Evolutionary conservation across 1,140 invertebrate genomes (phyloP).

Genomic region (Chironomus striatipennis): DNA sequence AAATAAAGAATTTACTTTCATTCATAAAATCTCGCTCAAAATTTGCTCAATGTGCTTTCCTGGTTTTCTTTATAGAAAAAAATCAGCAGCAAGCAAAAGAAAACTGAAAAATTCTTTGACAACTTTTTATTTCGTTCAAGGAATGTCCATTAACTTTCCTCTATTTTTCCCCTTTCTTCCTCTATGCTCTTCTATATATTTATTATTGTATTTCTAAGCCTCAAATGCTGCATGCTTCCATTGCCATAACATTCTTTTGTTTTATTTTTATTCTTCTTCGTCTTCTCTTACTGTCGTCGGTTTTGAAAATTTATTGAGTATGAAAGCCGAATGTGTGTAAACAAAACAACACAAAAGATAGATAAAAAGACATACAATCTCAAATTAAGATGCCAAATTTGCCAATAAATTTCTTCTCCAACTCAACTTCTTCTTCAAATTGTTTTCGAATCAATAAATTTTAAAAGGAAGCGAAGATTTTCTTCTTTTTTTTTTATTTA

Average conservation of each 20-base stretch:
- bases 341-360: background rate
- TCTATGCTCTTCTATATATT: background rate
- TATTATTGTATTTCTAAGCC: background rate
- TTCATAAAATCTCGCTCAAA: no score
- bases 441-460: slow-evolving; percentile 2
- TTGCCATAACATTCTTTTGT: background rate
- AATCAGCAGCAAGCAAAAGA: no score
- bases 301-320: slow-evolving; percentile 20
- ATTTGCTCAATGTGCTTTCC: no score
- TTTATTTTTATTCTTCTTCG: background rate
- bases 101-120: background rate
- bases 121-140: background rate
- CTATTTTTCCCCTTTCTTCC: background rate
- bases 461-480: background rate
- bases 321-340: slow-evolving; percentile 15
- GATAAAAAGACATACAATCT: background rate
- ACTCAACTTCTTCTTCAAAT: background rate
- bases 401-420: background rate
- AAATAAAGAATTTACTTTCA: no score
- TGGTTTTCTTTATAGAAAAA: no score
- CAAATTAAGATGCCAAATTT: slow-evolving; percentile 14
- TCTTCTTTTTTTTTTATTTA: background rate
- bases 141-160: background rate
- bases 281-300: background rate
- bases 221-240: background rate